Base-by-base conservation (phyloP, 2,113 vertebrate genomes). In the Triplophysa rosa region DNA sequence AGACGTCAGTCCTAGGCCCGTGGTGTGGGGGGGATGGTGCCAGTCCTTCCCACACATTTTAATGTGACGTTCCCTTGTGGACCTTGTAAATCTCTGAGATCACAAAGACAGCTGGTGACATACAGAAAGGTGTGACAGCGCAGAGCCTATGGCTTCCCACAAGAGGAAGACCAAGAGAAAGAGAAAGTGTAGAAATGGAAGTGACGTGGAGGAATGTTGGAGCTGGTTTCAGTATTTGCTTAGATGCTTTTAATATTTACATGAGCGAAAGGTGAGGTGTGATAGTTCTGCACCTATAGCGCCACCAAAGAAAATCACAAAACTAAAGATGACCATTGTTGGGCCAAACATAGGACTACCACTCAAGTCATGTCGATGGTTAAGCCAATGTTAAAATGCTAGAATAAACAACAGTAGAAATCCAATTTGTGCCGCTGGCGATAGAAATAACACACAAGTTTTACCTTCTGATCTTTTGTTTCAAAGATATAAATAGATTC, bases 31-130 rank as follows among this genome's bases (percentile, higher is more conserved):
- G 63, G 73, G 80, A 45, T 47, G 84, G 84, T 61, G 80, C 77
- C 59, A 62, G 70, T 67, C 19, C 40, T 63, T 73, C 37, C 78
- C 70, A 83, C 80, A 85, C 86, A 82, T 87, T 90, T 88, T 86
- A 90, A 87, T 82, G 87, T 78, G 83, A 77, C 74, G 79, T 88
- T 84, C 87, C 87, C 82, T 69, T 74, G 80, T 85, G 89, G 87
- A 83, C 63, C 87, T 86, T 90, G 88, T 89, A 89, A 92, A 90
- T 83, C 61, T 82, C 79, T 82, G 84, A 63, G 80, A 87, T 74
- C 81, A 84, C 83, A 86, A 82, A 87, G 86, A 81, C 84, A 84
- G 79, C 59, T 11, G 16, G 67, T 80, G 77, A 76, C 84, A 88
- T 84, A 89, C 84, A 84, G 82, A 90, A 82, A 85, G 81, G 83